These are phyloP conservation scores for Helogale parvula DNA, from an alignment of 2,113 vertebrate genomes.

Conservation along the genomic window DNA sequence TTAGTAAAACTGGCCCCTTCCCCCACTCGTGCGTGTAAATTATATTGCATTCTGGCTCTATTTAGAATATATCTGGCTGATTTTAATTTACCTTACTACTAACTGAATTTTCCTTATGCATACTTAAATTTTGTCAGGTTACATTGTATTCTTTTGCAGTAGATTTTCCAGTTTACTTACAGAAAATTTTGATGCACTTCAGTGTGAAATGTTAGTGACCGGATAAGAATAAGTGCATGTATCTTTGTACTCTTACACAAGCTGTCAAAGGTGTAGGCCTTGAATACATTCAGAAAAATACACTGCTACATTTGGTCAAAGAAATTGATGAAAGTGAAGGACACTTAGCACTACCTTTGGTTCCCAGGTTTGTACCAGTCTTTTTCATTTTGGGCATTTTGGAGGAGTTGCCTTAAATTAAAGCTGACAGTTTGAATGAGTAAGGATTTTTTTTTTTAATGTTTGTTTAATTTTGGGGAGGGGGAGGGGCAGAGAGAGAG, in stretches of 20 bases:
- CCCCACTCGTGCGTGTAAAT: not conserved
- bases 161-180: not conserved
- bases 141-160: not conserved
- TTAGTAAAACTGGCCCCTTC: not conserved
- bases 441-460: not conserved
- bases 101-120: not conserved
- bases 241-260: not conserved
- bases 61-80: not conserved
- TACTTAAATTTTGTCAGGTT: not conserved
- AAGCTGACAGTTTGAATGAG: not conserved
- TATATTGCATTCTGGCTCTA: not conserved
- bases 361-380: not conserved
- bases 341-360: not conserved
- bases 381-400: not conserved
- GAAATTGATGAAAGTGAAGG: not conserved
- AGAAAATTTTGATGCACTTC: not conserved
- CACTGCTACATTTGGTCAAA: not conserved
- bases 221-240: not conserved
- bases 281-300: not conserved
- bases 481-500: no score
- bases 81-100: slow-evolving; percentile 35
- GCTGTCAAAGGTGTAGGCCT: not conserved
- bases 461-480: no score
- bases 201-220: not conserved
- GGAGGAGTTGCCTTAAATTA: not conserved